Percentiles rank a stretch among this genome's conserved stretches.
Conservation (phyloP, 2,797 vertebrate genomes). For the Xenops minutus region DNA sequence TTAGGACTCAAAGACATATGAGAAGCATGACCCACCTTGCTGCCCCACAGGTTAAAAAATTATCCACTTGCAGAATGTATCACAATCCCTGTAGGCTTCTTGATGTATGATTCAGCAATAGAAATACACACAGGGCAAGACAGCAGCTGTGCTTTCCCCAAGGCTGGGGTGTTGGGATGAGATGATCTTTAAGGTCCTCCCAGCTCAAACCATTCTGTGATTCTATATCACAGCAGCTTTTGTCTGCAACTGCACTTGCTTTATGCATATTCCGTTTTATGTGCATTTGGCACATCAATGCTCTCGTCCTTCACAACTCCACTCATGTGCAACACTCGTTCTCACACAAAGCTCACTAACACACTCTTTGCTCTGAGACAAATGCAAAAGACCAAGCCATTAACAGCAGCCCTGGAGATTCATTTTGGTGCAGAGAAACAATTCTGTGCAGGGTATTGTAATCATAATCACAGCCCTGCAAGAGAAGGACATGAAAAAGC, state of each 20-base stretch:
- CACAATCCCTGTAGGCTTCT: neutral
- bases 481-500: neutral
- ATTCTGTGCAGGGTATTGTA: neutral
- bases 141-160: neutral
- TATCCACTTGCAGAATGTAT: neutral
- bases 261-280: neutral
- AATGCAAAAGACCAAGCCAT: neutral
- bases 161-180: neutral
- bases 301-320: neutral
- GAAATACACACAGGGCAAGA: neutral
- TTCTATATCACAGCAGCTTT: neutral
- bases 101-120: neutral
- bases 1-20: neutral
- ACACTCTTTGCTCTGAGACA: neutral
- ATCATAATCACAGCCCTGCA: neutral
- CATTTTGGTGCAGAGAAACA: neutral
- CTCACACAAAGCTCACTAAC: neutral
- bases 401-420: neutral
- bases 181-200: neutral
- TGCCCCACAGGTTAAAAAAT: neutral
- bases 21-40: neutral
- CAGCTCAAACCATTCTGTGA: neutral
- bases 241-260: neutral
- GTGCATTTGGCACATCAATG: neutral
- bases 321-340: accelerated